Evolutionary conservation across 2,888 invertebrate species (phyloP).

Genomic region (Agrochola lychnidis): DNA sequence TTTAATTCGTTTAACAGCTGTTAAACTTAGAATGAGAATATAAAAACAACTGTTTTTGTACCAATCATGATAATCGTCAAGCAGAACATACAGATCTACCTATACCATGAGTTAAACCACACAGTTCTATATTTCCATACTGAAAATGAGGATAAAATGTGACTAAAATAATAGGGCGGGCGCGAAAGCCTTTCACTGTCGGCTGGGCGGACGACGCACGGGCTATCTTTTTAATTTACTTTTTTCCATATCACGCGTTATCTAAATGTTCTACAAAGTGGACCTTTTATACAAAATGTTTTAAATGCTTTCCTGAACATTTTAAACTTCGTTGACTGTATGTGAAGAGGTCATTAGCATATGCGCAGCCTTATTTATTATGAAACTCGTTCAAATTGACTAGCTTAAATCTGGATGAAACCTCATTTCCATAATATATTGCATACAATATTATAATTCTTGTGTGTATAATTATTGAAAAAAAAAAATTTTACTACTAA

Average conservation of each 20-base stretch:
- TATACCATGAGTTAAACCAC: constrained; percentile 30
- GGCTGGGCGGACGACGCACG: constrained; percentile 41
- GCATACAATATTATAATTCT: neutral
- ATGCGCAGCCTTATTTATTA: neutral
- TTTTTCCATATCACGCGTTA: constrained; percentile 62
- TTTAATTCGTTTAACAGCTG: neutral
- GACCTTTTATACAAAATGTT: constrained; percentile 47
- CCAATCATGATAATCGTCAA: neutral
- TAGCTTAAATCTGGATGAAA: neutral
- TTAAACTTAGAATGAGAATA: too few species aligned
- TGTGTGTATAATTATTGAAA: neutral
- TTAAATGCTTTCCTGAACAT: constrained; percentile 42
- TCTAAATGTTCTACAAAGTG: constrained; percentile 59
- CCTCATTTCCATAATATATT: neutral
- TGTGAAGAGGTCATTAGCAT: constrained; percentile 20
- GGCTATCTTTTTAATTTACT: constrained; percentile 68
- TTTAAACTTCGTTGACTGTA: constrained; percentile 17
- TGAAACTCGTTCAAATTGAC: neutral
- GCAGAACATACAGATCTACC: neutral
- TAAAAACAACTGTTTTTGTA: neutral
- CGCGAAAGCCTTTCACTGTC: constrained; percentile 61
- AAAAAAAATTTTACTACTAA: neutral
- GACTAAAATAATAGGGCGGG: constrained; percentile 71
- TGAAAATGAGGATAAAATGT: constrained; percentile 68
- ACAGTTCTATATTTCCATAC: constrained; percentile 40